phyloP scores from a whole-genome alignment of 2,797 vertebrate genomes.

The Heterohyrax brucei region DNA sequence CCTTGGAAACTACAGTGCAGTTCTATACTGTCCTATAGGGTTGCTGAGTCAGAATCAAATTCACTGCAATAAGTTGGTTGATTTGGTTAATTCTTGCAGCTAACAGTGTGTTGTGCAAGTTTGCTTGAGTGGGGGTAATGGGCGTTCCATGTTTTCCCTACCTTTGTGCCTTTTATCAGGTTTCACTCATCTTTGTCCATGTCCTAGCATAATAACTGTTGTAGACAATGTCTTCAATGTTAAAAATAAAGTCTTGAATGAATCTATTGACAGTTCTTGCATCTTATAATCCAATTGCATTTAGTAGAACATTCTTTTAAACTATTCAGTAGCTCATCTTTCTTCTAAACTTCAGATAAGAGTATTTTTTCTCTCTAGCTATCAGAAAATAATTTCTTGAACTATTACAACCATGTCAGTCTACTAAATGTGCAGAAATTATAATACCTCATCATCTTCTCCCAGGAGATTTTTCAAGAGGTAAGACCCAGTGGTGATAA shows the following conservation, averaged over 20 bases:
- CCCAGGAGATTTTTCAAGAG: background rate
- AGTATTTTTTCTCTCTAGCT: background rate
- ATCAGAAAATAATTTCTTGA: background rate
- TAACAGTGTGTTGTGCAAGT: background rate
- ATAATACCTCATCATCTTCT: background rate
- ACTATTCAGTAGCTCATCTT: background rate
- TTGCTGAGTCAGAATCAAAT: too few relatives aligned
- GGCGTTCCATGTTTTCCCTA: background rate
- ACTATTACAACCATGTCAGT: background rate
- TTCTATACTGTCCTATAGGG: too few relatives aligned
- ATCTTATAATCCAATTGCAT: background rate
- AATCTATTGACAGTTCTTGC: background rate
- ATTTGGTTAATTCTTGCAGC: background rate
- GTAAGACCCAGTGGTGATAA: background rate
- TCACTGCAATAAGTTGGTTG: too few relatives aligned
- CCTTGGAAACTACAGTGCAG: too few relatives aligned
- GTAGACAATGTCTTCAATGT: background rate
- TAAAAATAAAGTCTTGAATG: background rate
- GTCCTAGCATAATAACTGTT: background rate
- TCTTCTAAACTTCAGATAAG: background rate
- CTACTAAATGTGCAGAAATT: background rate
- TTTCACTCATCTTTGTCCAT: background rate
- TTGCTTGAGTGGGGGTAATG: background rate
- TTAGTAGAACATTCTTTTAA: background rate
- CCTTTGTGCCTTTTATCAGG: background rate